Evolutionary conservation across 2,113 vertebrate species (phyloP).

Genomic region (Clarias magur): DNA sequence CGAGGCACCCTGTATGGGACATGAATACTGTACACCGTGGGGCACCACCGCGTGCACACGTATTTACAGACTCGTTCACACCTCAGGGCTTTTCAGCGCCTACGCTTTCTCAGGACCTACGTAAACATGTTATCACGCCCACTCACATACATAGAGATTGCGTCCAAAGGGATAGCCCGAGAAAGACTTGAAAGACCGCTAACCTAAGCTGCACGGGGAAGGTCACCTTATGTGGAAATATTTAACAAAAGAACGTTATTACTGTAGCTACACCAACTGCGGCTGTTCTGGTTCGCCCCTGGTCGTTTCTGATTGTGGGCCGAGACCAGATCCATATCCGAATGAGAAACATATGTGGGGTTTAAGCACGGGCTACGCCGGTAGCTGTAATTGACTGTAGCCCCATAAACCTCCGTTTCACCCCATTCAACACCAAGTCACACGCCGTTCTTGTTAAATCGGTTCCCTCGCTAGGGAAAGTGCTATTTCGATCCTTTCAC

Average conservation of each 20-base stretch:
- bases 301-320: background rate
- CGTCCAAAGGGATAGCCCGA: background rate
- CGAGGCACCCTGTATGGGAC: background rate
- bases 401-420: constrained; percentile 36
- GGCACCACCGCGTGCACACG: background rate
- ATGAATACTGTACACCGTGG: background rate
- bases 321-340: constrained; percentile 23
- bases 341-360: constrained; percentile 40
- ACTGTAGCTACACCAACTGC: background rate
- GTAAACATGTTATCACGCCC: background rate
- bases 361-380: constrained; percentile 12
- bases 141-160: background rate
- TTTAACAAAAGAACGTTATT: background rate
- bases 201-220: background rate
- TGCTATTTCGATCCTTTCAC: constrained; percentile 43
- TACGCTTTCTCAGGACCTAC: background rate
- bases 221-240: background rate
- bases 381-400: constrained; percentile 40
- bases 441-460: constrained; percentile 40
- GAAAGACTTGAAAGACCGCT: background rate
- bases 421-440: constrained; percentile 19
- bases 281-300: background rate
- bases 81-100: background rate
- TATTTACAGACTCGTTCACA: background rate
- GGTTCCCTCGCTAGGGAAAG: constrained; percentile 39